Evolutionary conservation across 2,113 vertebrate genomes (phyloP), one percentile per base, ranked within the genome.

Genomic region (Anolis sagrei): DNA sequence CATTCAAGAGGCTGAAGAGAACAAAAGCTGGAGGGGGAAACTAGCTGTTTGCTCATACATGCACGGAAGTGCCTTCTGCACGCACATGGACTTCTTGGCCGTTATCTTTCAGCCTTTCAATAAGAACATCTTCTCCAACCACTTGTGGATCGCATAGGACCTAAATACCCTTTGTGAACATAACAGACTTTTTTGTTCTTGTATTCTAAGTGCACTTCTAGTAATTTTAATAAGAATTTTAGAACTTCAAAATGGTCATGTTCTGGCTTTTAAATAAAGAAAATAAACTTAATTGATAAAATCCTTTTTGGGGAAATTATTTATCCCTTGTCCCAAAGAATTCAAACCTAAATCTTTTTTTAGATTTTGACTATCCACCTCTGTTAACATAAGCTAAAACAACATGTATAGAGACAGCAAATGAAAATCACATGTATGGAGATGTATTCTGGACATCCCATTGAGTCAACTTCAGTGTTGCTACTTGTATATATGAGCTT

Each of bases 121-220:
- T 68, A 73, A 73, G 2, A 10, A 84, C 51, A 49, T 27, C 32
- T 58, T 88, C 69, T 44, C 75, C n/a, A 69, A 27, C 34, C 48
- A 14, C 48, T 23, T 66, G 76, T 44, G 4, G 79, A 44, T 48
- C 89, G 76, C 64, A 81, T 77, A 88, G 84, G 49, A 0, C 0
- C 49, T 34, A 83, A 32, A 25, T 81, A 88, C 89, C 83, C 75
- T 89, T 18, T 61, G 4, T 32, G 72, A 87, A 85, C 84, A n/a
- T n/a, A 83, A 84, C 61, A 74, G 82, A 76, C 13, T 39, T 84
- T 79, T 39, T 70, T 70, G 88, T 92, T 91, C 86, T 93, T 86
- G 87, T 95, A 75, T 93, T 94, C 82, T 93, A 96, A 97, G 95
- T 96, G 95, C 94, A 96, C 96, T 96, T 96, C 95, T 92, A 90